Evolutionary conservation across 1,140 invertebrate species (phyloP), one percentile per base, ranked within the genome.

Genomic region (Cyphomyrmex costatus): DNA sequence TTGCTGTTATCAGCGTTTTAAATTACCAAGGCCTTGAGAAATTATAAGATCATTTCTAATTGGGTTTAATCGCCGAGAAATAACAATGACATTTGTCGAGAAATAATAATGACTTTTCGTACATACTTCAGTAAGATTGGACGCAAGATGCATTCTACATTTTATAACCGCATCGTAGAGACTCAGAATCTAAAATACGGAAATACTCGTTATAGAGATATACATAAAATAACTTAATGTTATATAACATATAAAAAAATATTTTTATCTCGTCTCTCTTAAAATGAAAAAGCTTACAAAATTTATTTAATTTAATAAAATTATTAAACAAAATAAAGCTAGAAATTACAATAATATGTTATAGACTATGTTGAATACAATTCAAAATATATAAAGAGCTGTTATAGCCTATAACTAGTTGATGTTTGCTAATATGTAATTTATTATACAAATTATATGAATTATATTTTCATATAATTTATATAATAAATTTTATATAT

Each of bases 1-100:
- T 58, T 27, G 10, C 21, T 21, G 36, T 83, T 46, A 30, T 56
- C 58, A n/a, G 7, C 63, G 21, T 77, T 19, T 79, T 79, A 78
- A 78, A 51, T 61, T 51, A 46, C 7, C 1, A 12, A 10, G 36
- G 58, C 42, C 76, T 79, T 66, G 42, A 79, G 61, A 33, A 79
- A 27, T 79, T 51, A 78, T 27, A 14, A 51, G 19, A 78, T 6
- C 3, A 27, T 66, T 3, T 60, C 42, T 51, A 65, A 49, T 49
- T 63, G 56, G 5, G 16, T 21, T 49, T 4, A 65, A 58, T 58
- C n/a, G 6, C 6, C 30, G 10, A 74, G n/a, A 24, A 33, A 16
- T 42, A 10, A 16, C 42, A 76, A 60, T 12, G 27, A 58, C 10
- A n/a, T 33, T 53, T 7, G 7, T 65, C 30, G 10, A 74, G n/a